Base-by-base conservation (phyloP, 2,797 vertebrate genomes). In the Clamator glandarius region DNA sequence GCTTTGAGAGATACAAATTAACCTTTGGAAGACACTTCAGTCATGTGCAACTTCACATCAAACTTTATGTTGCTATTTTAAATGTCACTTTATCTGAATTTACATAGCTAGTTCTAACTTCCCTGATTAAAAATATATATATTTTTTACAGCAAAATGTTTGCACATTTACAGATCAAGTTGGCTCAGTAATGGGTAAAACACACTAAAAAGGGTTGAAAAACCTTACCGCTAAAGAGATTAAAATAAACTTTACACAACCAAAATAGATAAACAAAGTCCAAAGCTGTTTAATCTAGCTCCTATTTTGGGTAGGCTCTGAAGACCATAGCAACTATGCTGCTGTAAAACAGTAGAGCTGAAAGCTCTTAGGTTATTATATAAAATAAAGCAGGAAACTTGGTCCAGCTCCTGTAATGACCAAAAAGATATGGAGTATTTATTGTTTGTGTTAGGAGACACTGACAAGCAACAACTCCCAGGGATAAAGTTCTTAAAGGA, bases 51-150 rank as follows among this genome's bases (percentile, higher is more conserved):
- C 54, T 44, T 58, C 11, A 13, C 95, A 84, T 67, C 41, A 62
- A 95, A 90, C 33, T 63, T 92, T 84, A 75, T 54, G 42, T n/a
- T 83, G 51, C 28, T 29, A 74, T 68, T 86, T 83, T 73, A 91
- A 89, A 81, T 57, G 66, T 82, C 81, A 64, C 31, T 66, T 93
- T 96, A 95, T 94, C 92, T 94, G 66, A 91, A 93, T 78, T 90
- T 93, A 92, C 41, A 93, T 23, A 90, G 76, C 39, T 68, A 75
- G 31, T 67, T 93, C 39, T 94, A 75, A 68, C 46, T 91, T 95
- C 84, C 68, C 83, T 57, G 39, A 79, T 42, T 81, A 89, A 85
- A 2, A 21, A 42, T 81, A 48, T 48, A 46, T 46, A 46, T 48
- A 24, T 48, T 11, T 44, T 44, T 83, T 95, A 94, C 31, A 57